These are phyloP conservation scores for Eledona agricola DNA, from an alignment of 2,888 invertebrate species.

Conservation along the genomic window DNA sequence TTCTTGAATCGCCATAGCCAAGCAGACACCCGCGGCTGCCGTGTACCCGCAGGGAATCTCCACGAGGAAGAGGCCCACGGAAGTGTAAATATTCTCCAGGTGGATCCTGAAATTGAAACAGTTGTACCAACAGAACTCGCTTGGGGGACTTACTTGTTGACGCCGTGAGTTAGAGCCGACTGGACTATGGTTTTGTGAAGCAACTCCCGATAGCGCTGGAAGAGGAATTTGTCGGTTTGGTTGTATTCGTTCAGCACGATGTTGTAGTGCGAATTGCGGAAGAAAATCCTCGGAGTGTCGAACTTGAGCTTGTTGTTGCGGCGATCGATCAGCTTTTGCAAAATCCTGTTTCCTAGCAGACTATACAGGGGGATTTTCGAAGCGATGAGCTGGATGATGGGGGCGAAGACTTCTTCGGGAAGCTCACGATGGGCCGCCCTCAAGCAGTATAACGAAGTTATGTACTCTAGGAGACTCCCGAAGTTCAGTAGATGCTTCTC, in stretches of 20 bases:
- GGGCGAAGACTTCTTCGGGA: slow-evolving; percentile 63
- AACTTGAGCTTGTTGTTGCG: slow-evolving; percentile 61
- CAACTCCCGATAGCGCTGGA: slow-evolving; percentile 64
- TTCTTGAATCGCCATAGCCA: slow-evolving; percentile 71
- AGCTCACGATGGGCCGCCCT: slow-evolving; percentile 61
- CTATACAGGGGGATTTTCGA: slow-evolving; percentile 63
- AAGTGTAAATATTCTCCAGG: slow-evolving; percentile 66
- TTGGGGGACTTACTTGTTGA: slow-evolving; percentile 46
- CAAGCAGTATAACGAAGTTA: slow-evolving; percentile 63
- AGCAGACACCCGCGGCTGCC: slow-evolving; percentile 67
- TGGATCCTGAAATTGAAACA: slow-evolving; percentile 56
- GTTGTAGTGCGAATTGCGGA: slow-evolving; percentile 60
- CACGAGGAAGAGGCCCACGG: slow-evolving; percentile 66
- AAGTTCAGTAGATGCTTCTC: slow-evolving; percentile 65
- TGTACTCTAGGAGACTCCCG: slow-evolving; percentile 66
- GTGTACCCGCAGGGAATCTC: slow-evolving; percentile 72
- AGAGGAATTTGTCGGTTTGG: slow-evolving; percentile 64
- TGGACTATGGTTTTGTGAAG: slow-evolving; percentile 58
- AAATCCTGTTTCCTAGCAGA: slow-evolving; percentile 66
- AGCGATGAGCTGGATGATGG: slow-evolving; percentile 64
- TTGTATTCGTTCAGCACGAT: slow-evolving; percentile 61
- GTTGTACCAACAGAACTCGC: slow-evolving; percentile 1
- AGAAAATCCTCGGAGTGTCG: slow-evolving; percentile 65
- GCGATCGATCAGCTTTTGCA: slow-evolving; percentile 68
- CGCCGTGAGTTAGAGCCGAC: slow-evolving; percentile 64